Evolutionary conservation across 1,140 invertebrate species (phyloP).

Genomic region (Cyphomyrmex costatus): DNA sequence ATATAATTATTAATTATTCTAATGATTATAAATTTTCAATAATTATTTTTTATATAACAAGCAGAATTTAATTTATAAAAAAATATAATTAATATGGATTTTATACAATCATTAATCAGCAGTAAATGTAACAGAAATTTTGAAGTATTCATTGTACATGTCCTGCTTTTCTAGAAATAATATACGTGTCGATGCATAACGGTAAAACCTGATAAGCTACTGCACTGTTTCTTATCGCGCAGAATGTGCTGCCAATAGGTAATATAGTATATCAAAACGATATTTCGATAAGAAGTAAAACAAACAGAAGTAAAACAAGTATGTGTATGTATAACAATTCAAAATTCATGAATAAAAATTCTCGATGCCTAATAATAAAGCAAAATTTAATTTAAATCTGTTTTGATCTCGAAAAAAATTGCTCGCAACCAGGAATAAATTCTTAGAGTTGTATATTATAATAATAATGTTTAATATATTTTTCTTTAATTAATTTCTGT

Average conservation of each 20-base stretch:
- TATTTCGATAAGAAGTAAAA: slow-evolving; percentile 3
- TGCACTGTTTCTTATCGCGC: neutral
- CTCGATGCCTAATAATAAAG: neutral
- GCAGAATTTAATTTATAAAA: slow-evolving; percentile 5
- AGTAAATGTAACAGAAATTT: neutral
- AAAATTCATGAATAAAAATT: neutral
- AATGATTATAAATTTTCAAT: neutral
- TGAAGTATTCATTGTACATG: neutral
- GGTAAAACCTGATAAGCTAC: slow-evolving; percentile 25
- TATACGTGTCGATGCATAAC: neutral
- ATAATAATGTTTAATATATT: no score
- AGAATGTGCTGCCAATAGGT: neutral
- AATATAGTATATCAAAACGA: neutral
- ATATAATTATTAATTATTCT: neutral
- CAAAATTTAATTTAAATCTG: slow-evolving; percentile 3
- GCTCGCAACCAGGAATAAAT: neutral
- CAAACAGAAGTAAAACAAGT: neutral
- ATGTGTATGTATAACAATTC: neutral
- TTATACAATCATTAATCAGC: neutral
- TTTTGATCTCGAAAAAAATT: neutral
- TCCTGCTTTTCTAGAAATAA: neutral
- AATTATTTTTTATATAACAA: neutral
- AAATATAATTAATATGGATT: neutral
- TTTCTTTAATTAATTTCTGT: no score
- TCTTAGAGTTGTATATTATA: neutral